Percentiles rank a stretch among this genome's conserved stretches.
Evolutionary conservation across 2,113 vertebrate species (phyloP).

Genomic region (Semicossyphus pulcher): DNA sequence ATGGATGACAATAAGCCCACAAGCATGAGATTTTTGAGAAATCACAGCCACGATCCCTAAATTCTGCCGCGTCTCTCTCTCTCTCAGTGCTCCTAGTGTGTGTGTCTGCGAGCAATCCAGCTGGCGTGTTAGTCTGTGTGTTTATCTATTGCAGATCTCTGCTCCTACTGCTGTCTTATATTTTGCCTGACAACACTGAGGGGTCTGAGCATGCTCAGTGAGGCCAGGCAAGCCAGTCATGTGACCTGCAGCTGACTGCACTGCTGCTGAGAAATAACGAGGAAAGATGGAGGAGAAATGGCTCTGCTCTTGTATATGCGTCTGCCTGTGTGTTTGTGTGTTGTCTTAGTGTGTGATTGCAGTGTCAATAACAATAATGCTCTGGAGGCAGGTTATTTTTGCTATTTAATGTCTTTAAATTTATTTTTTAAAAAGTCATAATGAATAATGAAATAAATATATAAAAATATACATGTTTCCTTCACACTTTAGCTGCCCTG

Average conservation of each 20-base stretch:
- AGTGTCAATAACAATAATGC: background rate
- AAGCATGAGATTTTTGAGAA: conserved; percentile 30
- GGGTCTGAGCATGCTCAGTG: conserved; percentile 86
- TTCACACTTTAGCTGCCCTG: background rate
- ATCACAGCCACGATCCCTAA: conserved; percentile 12
- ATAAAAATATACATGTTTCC: background rate
- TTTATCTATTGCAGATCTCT: conserved; percentile 86
- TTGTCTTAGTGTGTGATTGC: conserved; percentile 18
- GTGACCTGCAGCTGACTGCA: conserved; percentile 86
- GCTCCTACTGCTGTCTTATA: conserved; percentile 79
- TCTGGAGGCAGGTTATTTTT: too few species aligned
- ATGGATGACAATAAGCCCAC: conserved; percentile 44
- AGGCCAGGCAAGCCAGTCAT: conserved; percentile 70
- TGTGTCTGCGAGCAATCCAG: conserved; percentile 52
- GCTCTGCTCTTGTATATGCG: conserved; percentile 33
- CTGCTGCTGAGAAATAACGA: conserved; percentile 68
- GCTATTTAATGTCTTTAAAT: background rate
- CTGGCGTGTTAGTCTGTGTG: conserved; percentile 67
- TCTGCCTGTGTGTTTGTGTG: conserved; percentile 25
- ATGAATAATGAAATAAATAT: background rate
- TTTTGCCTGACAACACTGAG: conserved; percentile 88
- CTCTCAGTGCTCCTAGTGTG: conserved; percentile 25
- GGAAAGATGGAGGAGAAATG: conserved; percentile 47
- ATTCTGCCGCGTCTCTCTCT: conserved; percentile 12
- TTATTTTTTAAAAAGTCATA: background rate